Evolutionary conservation across 2,888 invertebrate genomes (phyloP).

Genomic region (Rhingia campestris): DNA sequence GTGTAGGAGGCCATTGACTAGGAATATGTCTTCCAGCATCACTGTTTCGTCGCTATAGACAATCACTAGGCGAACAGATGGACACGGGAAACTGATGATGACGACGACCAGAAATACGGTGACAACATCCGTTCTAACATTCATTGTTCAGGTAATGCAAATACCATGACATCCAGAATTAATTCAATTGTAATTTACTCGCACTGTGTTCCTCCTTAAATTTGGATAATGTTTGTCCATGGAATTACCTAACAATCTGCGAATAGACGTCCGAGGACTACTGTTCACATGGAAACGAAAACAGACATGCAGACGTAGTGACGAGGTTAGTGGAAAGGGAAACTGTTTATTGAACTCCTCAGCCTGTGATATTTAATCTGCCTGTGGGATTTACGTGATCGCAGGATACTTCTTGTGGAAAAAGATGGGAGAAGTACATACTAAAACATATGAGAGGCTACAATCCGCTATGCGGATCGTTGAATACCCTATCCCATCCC

Average conservation of each 20-base stretch:
- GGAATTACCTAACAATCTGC: conserved; percentile 63
- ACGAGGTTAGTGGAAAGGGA: conserved; percentile 4
- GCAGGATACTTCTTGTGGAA: not conserved
- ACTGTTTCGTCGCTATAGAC: not conserved
- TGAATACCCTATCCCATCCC: too few species aligned
- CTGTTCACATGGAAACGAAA: conserved; percentile 29
- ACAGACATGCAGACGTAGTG: not conserved
- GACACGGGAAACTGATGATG: conserved; percentile 54
- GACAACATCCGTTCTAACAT: conserved; percentile 56
- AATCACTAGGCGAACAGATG: conserved; percentile 24
- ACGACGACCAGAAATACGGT: conserved; percentile 59
- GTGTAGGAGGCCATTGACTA: conserved; percentile 26
- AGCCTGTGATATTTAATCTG: conserved; percentile 50
- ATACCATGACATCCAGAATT: conserved; percentile 67
- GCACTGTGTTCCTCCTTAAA: conserved; percentile 42
- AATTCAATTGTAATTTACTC: conserved; percentile 72
- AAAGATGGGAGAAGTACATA: too few species aligned
- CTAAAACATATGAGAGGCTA: too few species aligned
- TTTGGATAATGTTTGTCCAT: conserved; percentile 62
- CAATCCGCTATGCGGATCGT: too few species aligned
- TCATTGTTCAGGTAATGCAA: conserved; percentile 61
- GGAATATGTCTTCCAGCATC: conserved; percentile 25
- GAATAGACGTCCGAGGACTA: conserved; percentile 20
- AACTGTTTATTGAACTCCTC: conserved; percentile 19
- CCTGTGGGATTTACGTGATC: not conserved